Evolutionary conservation across 2,888 invertebrate genomes (phyloP), one percentile per base, ranked within the genome.

Genomic region (Tachina lurida): DNA sequence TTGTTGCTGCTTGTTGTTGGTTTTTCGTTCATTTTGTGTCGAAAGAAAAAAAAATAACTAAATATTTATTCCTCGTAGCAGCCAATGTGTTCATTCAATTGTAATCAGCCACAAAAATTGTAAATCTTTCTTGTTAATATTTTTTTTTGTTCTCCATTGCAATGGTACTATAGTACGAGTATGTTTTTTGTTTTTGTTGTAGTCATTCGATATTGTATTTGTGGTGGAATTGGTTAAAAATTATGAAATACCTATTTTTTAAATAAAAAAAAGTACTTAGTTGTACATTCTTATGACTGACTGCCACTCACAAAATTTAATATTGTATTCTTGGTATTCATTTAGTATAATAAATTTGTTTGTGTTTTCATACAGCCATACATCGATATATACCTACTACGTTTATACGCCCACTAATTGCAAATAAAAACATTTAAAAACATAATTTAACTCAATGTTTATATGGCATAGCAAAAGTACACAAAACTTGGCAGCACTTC

Each of bases 161-260:
- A 65, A 79, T 73, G 31, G 10, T 56, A n/a, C n/a, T n/a, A 31
- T 31, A 31, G 73, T 63, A 31, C 56, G 41, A 58, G 17, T 52
- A 4, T 31, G 31, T 31, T 31, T 2, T 31, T 31, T 39, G 39
- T 52, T 22, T 70, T 65, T 78, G 47, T 22, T 80, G 31, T 31
- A 31, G 83, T 80, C 13, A 86, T 80, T 58, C 73, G 86, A 86
- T 86, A 86, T 83, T 79, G 71, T 76, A 79, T 76, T 83, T 86
- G 86, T 76, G 86, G 86, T 83, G 83, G 79, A 83, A 83, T 83
- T 76, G 86, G 86, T 86, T 86, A 83, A 83, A 83, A 81, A 86
- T 83, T 86, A 76, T 86, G 83, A 86, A 86, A 83, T 86, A 73
- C n/a, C n/a, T n/a, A n/a, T n/a, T 83, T 78, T 56, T 71, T 43